Base-by-base conservation (phyloP, 1,140 invertebrate genomes). In the Conus ventricosus region DNA sequence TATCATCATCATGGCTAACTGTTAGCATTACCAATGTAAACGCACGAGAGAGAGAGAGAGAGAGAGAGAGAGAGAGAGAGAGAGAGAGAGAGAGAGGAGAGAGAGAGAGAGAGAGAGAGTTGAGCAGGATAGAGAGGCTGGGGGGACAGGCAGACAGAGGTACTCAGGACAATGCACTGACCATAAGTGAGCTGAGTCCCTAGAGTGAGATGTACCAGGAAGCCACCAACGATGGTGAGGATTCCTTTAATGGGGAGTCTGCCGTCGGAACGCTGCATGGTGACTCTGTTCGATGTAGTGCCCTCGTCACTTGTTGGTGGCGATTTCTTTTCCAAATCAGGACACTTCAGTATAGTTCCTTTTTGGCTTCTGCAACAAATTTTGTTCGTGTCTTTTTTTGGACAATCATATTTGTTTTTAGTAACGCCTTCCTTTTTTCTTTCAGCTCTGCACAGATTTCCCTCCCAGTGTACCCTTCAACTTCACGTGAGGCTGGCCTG, bases 191-290 rank as follows among this genome's bases (percentile, higher is more conserved):
- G 27, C 76, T 80, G 75, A 57, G 86, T 82, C 0, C 86, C 86
- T 6, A 87, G 75, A 11, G 86, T 60, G 13, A 87, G 27, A 53
- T 87, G 86, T 7, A 87, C 53, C 5, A 87, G 25, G 27, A 87
- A 87, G 15, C 86, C 86, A 3, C 86, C 86, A 10, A 87, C 51
- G 39, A 87, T 76, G 27, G 76, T 78, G 17, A 87, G 55, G n/a
- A 87, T 63, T 7, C 86, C 86, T 27, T 75, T 27, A 13, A 87
- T 8, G 10, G 75, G 86, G 23, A 87, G 39, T n/a, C 23, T 76
- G 7, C 51, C 63, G 10, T 17, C n/a, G 13, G 25, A 75, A 76
- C 67, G 23, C 17, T 10, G 25, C 27, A 71, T 63, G 20, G 20
- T 53, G 11, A 13, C 57, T 3, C 8, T 8, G n/a, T 84, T n/a